Evolutionary conservation across 2,888 invertebrate genomes (phyloP).

Genomic region (Conops quadrifasciatus): DNA sequence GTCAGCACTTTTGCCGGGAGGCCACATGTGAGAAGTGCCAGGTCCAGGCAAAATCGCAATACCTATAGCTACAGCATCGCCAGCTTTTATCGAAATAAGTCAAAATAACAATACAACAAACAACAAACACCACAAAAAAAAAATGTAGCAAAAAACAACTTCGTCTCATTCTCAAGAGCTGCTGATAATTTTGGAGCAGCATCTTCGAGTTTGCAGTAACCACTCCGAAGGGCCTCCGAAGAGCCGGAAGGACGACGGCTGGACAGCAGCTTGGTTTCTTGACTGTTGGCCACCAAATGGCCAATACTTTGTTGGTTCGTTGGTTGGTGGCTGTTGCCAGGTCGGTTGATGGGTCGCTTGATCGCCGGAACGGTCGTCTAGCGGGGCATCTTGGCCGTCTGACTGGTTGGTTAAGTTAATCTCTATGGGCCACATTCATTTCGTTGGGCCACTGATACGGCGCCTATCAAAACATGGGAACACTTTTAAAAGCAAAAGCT

Average conservation of each 20-base stretch:
- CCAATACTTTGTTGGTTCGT: too few relatives aligned
- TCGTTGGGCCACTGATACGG: conserved; percentile 60
- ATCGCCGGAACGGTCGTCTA: not conserved
- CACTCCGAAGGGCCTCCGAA: conserved; percentile 13
- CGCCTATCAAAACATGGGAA: conserved; percentile 60
- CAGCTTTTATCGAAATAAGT: conserved; percentile 28
- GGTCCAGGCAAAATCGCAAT: not conserved
- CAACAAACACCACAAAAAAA: too few relatives aligned
- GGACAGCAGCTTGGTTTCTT: not conserved
- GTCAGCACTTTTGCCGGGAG: conserved; percentile 27
- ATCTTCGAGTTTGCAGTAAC: conserved; percentile 23
- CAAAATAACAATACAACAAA: conserved; percentile 30
- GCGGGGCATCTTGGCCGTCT: not conserved
- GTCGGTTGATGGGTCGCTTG: not conserved
- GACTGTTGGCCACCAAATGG: not conserved
- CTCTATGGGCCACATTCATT: conserved; percentile 61
- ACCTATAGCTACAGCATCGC: too few relatives aligned
- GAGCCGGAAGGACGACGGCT: not conserved
- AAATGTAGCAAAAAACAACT: too few relatives aligned
- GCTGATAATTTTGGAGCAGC: conserved; percentile 27
- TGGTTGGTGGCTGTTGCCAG: too few relatives aligned
- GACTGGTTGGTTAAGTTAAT: conserved; percentile 45
- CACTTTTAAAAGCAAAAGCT: conserved; percentile 55
- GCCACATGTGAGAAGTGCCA: not conserved
- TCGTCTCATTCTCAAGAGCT: conserved; percentile 18